Evolutionary conservation across 2,797 vertebrate species (phyloP), one percentile per base, ranked within the genome.

Genomic region (Mionectes olivaceus): DNA sequence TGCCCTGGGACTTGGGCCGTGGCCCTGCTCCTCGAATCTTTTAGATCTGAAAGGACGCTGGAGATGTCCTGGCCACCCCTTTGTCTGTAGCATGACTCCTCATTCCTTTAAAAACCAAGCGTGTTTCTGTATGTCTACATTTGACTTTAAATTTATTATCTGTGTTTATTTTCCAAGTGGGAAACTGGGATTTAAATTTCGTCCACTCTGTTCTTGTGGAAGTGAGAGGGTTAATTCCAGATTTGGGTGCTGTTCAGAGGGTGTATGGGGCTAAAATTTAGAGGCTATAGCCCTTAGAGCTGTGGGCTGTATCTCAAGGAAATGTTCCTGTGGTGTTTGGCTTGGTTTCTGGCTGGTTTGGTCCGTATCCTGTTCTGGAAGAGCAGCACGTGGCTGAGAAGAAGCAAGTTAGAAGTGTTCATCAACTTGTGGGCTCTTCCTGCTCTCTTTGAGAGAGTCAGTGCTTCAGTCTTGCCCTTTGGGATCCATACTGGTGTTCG

Each of bases 311-410:
- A 19, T 41, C 0, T 9, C 30, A 64, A 46, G 30, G 53, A 83
- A 50, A 52, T 0, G 1, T 91, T 94, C 91, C 96, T 93, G 49
- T 91, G 73, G 28, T 94, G 95, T 94, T 96, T 97, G 95, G 95
- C 91, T 94, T 96, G 80, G 59, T 84, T 96, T 95, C 78, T 97
- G 97, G 95, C 90, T 96, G 96, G 91, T 80, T 96, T 88, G 82
- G 85, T 96, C 92, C 91, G 21, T 83, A 65, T 65, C 93, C 93
- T 95, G 89, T 46, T 92, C 91, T 93, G 93, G 83, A 90, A 89
- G 82, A 94, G 93, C 84, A 83, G 91, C 69, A 71, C 68, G 25
- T 95, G 86, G 88, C 92, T 95, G 94, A 97, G 92, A 88, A 96
- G 90, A n/a, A 92, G 73, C 25, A 43, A 93, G 27, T 79, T 77